Base-by-base conservation (phyloP, 1,140 invertebrate genomes). In the Pseudomyrmex cubaensis region DNA sequence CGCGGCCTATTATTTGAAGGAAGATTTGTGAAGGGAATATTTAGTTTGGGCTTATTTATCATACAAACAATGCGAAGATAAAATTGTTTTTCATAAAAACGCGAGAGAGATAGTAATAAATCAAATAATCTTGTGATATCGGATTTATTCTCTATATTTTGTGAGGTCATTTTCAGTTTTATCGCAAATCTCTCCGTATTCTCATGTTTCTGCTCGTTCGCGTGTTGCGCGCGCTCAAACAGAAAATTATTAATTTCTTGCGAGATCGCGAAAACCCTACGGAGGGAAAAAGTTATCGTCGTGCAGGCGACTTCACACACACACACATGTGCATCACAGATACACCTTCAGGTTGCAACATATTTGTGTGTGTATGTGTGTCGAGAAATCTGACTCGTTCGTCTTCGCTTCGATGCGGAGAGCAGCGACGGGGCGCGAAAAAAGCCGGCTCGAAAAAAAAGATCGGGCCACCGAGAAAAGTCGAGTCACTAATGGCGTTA, bases 401-500 rank as follows among this genome's bases (percentile, higher is more conserved):
- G 2, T 10, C 57, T 17, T 25, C 50, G 10, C 50, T 35, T 35
- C 35, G 35, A 35, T 35, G 35, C 35, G 35, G 50, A 17, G 57
- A 74, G 56, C 10, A 15, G 66, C 52, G 85, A 85, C 83, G 89
- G 5, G 35, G 35, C 35, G 35, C 35, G 78, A 85, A 70, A 56
- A 54, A 64, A 62, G 72, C 70, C 61, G 59, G 25, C 54, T 84
- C 70, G 82, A 86, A 87, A 90, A 35, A 35, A 86, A 72, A 72
- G 66, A 72, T 78, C 59, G 44, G 66, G 76, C 66, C 76, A 78
- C 76, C 76, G 35, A 62, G 62, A 61, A 83, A 83, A 76, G 56
- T 54, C 35, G 82, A 86, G 83, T 75, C 77, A 86, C 86, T 92
- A 91, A 92, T 92, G 86, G 90, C 86, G 86, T 91, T 90, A 92